Conservation (phyloP, 2,113 vertebrate genomes). For the Lepidiolamprologus cunningtoni region DNA sequence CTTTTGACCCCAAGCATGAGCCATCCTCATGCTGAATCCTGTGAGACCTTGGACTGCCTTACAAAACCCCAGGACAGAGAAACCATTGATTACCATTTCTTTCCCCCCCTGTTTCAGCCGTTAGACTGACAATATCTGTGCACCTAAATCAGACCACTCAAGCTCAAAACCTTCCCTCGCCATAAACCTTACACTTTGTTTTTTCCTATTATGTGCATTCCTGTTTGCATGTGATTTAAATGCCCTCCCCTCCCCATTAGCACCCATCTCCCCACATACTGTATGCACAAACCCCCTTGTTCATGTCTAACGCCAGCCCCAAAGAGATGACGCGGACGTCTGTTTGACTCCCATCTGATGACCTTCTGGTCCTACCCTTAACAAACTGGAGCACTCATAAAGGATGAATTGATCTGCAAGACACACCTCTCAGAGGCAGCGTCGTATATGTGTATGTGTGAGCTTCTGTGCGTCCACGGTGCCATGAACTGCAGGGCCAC, state of each 20-base stretch:
- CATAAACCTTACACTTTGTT: neutral
- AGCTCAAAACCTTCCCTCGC: neutral
- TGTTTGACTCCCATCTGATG: slow-evolving; percentile 67
- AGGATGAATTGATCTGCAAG: slow-evolving; percentile 66
- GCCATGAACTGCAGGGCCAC: slow-evolving; percentile 15
- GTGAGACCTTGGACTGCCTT: slow-evolving; percentile 48
- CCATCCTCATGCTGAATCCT: slow-evolving; percentile 51
- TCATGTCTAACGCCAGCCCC: slow-evolving; percentile 23
- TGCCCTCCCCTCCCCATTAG: neutral
- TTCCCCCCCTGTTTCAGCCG: neutral
- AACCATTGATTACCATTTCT: slow-evolving; percentile 52
- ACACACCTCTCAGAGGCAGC: slow-evolving; percentile 27
- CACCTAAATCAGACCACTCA: slow-evolving; percentile 9
- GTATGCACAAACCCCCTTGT: slow-evolving; percentile 28
- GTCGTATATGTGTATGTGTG: neutral
- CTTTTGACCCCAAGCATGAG: slow-evolving; percentile 52
- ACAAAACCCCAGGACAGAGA: slow-evolving; percentile 53
- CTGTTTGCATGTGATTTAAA: slow-evolving; percentile 36
- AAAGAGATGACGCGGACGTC: slow-evolving; percentile 2
- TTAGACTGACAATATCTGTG: slow-evolving; percentile 19
- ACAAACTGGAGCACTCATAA: slow-evolving; percentile 61
- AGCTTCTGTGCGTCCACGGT: neutral
- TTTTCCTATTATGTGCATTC: slow-evolving; percentile 23
- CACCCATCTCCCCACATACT: neutral
- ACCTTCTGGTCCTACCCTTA: slow-evolving; percentile 61